phyloP scores from a whole-genome alignment of 53 echinoderm and acorn worm species.

The Hippasteria phrygiana region DNA sequence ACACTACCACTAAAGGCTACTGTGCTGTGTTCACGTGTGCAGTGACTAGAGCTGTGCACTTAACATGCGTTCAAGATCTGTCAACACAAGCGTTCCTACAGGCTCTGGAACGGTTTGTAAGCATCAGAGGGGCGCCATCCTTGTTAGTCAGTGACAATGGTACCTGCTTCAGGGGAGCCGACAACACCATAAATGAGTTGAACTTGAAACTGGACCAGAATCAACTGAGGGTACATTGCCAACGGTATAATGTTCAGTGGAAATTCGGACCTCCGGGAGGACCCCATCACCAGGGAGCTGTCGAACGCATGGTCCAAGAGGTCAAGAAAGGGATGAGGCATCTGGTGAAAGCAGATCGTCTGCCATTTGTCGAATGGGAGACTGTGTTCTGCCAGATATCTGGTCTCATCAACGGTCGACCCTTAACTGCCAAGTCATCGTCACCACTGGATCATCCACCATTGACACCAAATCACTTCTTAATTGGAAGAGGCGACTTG shows the following conservation, averaged over 20 bases:
- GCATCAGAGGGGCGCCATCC: conserved; percentile 73
- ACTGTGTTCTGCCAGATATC: conserved; percentile 78
- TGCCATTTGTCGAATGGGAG: conserved; percentile 78
- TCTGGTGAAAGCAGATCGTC: conserved; percentile 75
- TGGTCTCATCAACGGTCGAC: conserved; percentile 81
- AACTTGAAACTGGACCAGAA: conserved; percentile 70
- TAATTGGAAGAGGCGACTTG: conserved; percentile 71
- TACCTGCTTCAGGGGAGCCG: conserved; percentile 79
- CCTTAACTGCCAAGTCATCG: conserved; percentile 77
- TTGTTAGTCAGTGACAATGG: conserved; percentile 73
- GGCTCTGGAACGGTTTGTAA: conserved; percentile 77
- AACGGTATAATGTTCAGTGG: conserved; percentile 60
- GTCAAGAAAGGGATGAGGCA: conserved; percentile 77
- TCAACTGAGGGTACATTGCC: conserved; percentile 68
- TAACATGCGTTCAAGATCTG: conserved; percentile 76
- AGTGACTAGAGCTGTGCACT: conserved; percentile 77
- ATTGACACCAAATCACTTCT: conserved; percentile 85
- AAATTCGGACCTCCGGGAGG: conserved; percentile 69
- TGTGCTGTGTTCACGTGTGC: conserved; percentile 62
- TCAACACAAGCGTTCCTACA: conserved; percentile 77
- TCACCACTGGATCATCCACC: conserved; percentile 83
- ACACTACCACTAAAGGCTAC: conserved; percentile 63
- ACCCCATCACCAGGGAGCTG: conserved; percentile 73
- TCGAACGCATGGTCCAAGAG: conserved; percentile 85
- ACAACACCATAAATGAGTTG: conserved; percentile 77